Percentiles rank a stretch among this genome's conserved stretches.
phyloP scores from a whole-genome alignment of 2,888 invertebrate species.

The Pollenia amentaria region DNA sequence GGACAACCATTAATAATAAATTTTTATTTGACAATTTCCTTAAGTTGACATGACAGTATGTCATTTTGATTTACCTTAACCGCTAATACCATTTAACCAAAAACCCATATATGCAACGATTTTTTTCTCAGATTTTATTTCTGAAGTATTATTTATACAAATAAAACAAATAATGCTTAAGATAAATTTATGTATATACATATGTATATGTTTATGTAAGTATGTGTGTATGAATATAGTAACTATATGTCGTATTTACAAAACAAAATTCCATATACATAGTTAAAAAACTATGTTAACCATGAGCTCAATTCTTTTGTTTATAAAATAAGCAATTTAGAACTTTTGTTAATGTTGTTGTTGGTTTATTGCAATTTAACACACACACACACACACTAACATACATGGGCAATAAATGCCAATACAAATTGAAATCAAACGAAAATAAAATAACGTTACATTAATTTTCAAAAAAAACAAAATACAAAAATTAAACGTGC shows the following conservation, averaged over 20 bases:
- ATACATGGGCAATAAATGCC: constrained; percentile 62
- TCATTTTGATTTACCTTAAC: constrained; percentile 73
- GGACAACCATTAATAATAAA: constrained; percentile 61
- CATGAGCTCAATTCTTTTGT: constrained; percentile 74
- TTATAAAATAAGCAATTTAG: constrained; percentile 64
- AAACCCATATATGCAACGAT: constrained; percentile 60
- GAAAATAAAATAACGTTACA: constrained; percentile 68
- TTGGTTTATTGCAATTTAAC: constrained; percentile 1
- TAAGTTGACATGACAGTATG: constrained; percentile 72
- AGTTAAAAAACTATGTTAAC: constrained; percentile 68
- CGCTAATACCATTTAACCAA: constrained; percentile 64
- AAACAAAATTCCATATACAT: constrained; percentile 58
- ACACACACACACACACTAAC: constrained; percentile 17
- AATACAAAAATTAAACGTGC: background rate
- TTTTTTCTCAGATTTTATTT: constrained; percentile 13
- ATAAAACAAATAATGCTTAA: constrained; percentile 61
- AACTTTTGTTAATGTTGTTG: constrained; percentile 57
- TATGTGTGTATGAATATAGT: background rate
- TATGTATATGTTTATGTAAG: background rate
- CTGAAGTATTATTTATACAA: constrained; percentile 49
- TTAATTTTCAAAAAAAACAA: constrained; percentile 35
- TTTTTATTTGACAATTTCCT: constrained; percentile 73
- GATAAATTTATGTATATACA: constrained; percentile 57
- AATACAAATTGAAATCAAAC: constrained; percentile 61
- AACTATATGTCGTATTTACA: constrained; percentile 9